Base-by-base conservation (phyloP, 2,888 invertebrate genomes). In the Aquatica leii region DNA sequence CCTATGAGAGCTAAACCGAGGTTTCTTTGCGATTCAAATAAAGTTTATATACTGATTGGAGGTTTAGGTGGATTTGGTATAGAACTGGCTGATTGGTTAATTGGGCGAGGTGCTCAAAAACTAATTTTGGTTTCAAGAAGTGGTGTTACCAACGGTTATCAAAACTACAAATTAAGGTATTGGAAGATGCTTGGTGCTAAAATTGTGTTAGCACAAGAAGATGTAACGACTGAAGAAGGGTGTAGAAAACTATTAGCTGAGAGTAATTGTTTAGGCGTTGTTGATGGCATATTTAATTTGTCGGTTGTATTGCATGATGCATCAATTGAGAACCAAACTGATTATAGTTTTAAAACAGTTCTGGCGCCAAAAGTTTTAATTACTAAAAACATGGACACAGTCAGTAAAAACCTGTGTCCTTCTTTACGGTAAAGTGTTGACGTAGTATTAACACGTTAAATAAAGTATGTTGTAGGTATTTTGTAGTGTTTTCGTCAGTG, bases 61-160 rank as follows among this genome's bases (percentile, higher is more conserved):
- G 96, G 97, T 46, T 84, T 97, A 0, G 97, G 97, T 43, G 97
- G 97, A 0, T 94, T 97, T 76, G 97, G 97, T 3, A 83, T 97
- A 51, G 97, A 97, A 79, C 80, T 97, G 51, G 89, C 90, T 0
- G 91, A 94, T 74, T 95, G 94, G 94, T 82, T 98, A 73, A 86
- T 95, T 50, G 80, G 92, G 53, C 86, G 95, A 67, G 96, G 95
- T 0, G 95, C 91, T 0, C 86, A 84, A 70, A 90, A 91, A 69
- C 73, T 97, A 9, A 85, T 96, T 1, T 84, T 97, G 0, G 92
- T n/a, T n/a, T n/a, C n/a, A n/a, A n/a, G n/a, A n/a, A n/a, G n/a
- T n/a, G n/a, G n/a, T n/a, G n/a, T n/a, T 31, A 84, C 85, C 43
- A 92, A 90, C 56, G 94, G 95, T 20, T 97, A 96, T 80, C 96